Percentiles rank a stretch among this genome's conserved stretches.
These are phyloP conservation scores for Glaucomys volans DNA, from an alignment of 2,113 vertebrate genomes.

Conservation along the genomic window DNA sequence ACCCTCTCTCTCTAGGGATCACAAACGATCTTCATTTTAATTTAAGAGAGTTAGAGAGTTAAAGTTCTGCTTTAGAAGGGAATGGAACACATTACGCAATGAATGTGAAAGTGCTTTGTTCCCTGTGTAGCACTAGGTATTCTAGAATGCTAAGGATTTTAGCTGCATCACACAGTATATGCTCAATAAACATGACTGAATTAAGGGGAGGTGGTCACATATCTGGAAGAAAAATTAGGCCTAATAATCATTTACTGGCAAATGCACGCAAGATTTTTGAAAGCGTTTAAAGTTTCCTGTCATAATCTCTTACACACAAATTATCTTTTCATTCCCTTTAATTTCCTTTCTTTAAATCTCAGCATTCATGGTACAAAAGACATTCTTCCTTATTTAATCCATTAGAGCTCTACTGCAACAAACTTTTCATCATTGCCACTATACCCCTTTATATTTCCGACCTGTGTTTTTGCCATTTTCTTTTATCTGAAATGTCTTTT, in stretches of 20 bases:
- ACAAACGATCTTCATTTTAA: conserved; percentile 14
- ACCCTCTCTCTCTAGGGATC: not conserved
- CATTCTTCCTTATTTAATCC: conserved; percentile 19
- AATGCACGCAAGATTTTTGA: not conserved
- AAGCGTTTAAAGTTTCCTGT: not conserved
- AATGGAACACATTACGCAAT: not conserved
- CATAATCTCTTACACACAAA: not conserved
- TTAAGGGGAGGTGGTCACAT: not conserved
- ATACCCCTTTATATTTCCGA: not conserved
- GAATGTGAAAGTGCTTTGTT: not conserved
- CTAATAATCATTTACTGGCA: not conserved
- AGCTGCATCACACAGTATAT: not conserved
- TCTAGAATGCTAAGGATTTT: not conserved
- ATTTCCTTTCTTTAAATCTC: not conserved
- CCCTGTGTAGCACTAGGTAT: not conserved
- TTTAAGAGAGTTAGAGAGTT: not conserved
- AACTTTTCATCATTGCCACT: not conserved
- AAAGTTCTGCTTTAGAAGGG: not conserved
- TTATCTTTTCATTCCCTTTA: conserved; percentile 41
- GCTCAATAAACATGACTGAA: not conserved
- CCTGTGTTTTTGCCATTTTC: not conserved
- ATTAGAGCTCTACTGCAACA: not conserved
- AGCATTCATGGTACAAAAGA: not conserved
- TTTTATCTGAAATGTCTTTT: not conserved
- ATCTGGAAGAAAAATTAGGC: conserved; percentile 28